Base-by-base conservation (phyloP, 35 echinoderm and acorn worm species). In the Lytechinus pictus region DNA sequence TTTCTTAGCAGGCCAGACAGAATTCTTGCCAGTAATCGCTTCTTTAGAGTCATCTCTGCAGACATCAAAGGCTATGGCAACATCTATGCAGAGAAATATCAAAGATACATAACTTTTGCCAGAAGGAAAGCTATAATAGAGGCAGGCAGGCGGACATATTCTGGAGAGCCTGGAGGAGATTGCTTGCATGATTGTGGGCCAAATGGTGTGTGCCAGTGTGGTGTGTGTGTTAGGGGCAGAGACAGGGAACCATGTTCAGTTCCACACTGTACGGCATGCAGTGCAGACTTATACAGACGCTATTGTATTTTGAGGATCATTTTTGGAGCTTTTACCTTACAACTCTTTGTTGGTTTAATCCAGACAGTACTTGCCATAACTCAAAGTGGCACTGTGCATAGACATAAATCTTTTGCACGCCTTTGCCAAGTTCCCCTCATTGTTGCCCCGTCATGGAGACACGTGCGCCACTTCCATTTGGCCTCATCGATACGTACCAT, bases 1-100 rank as follows among this genome's bases (percentile, higher is more conserved):
- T 96, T 97, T 94, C 94, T 96, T 14, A 97, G 96, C 96, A 89
- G 97, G 57, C 97, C 97, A 66, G 97, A 97, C 71, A 94, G 97
- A 16, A 97, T 97, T 53, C 86, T 97, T 29, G 92, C 92, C 79
- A 95, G 87, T 16, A 54, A 86, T 54, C 95, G 86, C 27, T 96
- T 79, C 29, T 86, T 95, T 29, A 19, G 11, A 55, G 96, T 97
- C 5, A 56, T 12, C 71, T 95, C 89, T 19, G 72, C 92, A 54
- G 28, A 88, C 11, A 52, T 96, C 6, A 52, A 27, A 57, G 97
- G 97, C 33, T 54, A 61, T n/a, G 97, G 97, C 27, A 27, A 87
- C 53, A 89, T 72, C 27, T 97, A 97, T 90, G 96, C 91, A 53
- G 24, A 66, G 5, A 89, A 16, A 14, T 96, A 89, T 79, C 56